Base-by-base conservation (phyloP, 1,140 invertebrate genomes). In the Archivesica marissinica region DNA sequence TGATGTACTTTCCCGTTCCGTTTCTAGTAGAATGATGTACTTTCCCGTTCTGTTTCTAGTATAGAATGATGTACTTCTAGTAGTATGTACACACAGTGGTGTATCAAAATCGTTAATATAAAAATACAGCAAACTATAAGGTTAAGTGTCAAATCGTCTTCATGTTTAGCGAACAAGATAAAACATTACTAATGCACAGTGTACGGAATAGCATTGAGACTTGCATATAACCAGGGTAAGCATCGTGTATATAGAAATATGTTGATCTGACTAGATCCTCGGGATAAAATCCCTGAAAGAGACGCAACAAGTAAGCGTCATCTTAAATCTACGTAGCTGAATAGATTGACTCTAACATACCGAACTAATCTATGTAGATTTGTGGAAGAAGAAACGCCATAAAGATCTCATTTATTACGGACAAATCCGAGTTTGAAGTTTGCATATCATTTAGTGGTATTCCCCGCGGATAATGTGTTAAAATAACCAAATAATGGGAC, bases 381-480 rank as follows among this genome's bases (percentile, higher is more conserved):
- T 56, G 35, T 11, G 9, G 30, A 28, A 54, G 33, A 23, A 39
- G 17, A 39, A 44, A 25, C 74, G 59, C 82, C 52, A 77, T 85
- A 68, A 85, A 85, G 56, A 85, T 30, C 17, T 72, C 7, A 85
- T 85, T 85, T 76, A 85, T 85, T 85, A 68, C 20, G 25, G 25
- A 47, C 61, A 68, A 78, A 85, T 78, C 72, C 82, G n/a, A 70
- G 74, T 85, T 77, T 85, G 82, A 85, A 77, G 82, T 85, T 85
- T 77, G 74, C 70, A 78, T 78, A 78, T 76, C 44, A 70, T 85
- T 85, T 85, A 78, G 61, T 77, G 74, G 82, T 70, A 77, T 85
- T 77, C 78, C 78, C 82, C 11, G 17, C 61, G 82, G 82, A 85
- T 85, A 85, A 85, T 77, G 82, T 85, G 82, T 76, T 85, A 78